Percentiles rank a stretch among this genome's conserved stretches.
These are phyloP conservation scores for Turnix velox DNA, from an alignment of 2,113 vertebrate genomes.

Conservation along the genomic window DNA sequence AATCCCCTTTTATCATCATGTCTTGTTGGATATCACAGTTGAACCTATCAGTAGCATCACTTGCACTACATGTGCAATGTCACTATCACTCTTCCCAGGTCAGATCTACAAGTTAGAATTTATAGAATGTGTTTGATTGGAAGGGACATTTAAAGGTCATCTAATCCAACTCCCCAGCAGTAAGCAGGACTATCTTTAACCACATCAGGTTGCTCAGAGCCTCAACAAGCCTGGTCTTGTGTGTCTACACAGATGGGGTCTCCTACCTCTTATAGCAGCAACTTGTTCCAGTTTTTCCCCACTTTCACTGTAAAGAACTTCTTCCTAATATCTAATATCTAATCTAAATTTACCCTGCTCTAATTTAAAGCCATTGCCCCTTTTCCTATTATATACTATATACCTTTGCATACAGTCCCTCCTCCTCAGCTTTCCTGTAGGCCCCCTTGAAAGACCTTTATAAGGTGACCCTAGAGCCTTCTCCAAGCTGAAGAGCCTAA, in stretches of 20 bases:
- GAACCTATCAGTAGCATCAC: not conserved
- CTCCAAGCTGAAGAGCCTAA: not conserved
- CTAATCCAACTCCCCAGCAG: not conserved
- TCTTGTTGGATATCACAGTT: not conserved
- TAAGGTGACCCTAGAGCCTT: not conserved
- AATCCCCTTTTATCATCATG: rapidly evolving
- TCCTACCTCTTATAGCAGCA: not conserved
- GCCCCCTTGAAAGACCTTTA: not conserved
- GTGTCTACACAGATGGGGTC: not conserved
- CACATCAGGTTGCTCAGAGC: no score
- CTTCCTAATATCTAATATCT: no score
- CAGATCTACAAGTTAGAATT: not conserved
- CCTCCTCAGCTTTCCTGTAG: not conserved
- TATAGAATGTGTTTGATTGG: not conserved
- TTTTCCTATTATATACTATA: not conserved
- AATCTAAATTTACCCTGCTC: not conserved
- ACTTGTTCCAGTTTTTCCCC: no score
- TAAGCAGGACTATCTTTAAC: no score
- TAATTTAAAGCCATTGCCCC: not conserved
- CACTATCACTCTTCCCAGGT: not conserved
- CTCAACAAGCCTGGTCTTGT: no score
- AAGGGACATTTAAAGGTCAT: not conserved
- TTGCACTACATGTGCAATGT: not conserved
- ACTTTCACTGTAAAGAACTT: no score
- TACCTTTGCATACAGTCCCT: not conserved